Evolutionary conservation across 2,888 invertebrate species (phyloP), one percentile per base, ranked within the genome.

Genomic region (Drosophila conformis): DNA sequence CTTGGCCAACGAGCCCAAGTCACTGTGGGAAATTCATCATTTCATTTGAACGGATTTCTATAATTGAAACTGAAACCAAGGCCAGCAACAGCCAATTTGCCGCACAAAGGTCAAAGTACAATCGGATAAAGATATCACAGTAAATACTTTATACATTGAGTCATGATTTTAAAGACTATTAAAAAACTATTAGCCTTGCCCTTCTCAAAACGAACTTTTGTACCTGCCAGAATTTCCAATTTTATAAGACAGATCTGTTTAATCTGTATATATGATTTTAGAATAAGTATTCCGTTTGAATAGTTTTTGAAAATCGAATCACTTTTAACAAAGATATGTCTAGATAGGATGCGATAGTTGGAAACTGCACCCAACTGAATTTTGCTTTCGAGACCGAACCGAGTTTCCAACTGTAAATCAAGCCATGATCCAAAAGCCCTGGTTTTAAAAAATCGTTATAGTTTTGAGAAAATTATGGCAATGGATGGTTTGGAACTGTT

Each of bases 41-140:
- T 59, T 25, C 40, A 60, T 38, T 60, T 46, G 13, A 72, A 57
- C 61, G 64, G 59, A 79, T 62, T 66, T 65, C 67, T 58, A 59
- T 61, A 36, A 53, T 56, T 62, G 31, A 40, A 49, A 49, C 52
- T 58, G 61, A 33, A 36, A 25, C 15, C 78, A 82, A 81, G 76
- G 81, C 40, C 57, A 58, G 27, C 33, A 48, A 18, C 46, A 15
- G 46, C 4, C 21, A 21, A 46, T 42, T 46, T 46, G 21, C 6
- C 11, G 27, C 1, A 56, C 69, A 69, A 81, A 73, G 66, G 61
- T 71, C 64, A 80, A 73, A 82, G 74, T 70, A 66, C 66, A 73
- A 65, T 52, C 61, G 53, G 5, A 18, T 10, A 36, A 52, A 42
- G 13, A 36, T 21, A 11, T 6, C 48, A 31, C 3, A 27, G 11